Percentiles rank a stretch among this genome's conserved stretches.
Evolutionary conservation across 1,140 invertebrate species (phyloP).

Genomic region (Drosophila sucinea): DNA sequence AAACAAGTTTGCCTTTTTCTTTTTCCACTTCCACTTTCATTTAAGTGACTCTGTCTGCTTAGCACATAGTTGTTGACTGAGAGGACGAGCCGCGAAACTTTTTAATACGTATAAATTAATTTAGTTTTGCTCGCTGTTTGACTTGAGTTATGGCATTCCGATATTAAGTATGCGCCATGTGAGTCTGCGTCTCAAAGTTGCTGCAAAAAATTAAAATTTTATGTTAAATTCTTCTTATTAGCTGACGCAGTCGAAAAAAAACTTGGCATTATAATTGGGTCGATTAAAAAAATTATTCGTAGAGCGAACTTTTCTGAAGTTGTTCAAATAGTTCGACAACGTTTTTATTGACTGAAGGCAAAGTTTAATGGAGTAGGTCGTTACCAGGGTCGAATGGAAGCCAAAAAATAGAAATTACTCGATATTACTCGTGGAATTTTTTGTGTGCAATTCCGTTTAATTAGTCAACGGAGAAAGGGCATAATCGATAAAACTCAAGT

Average conservation of each 20-base stretch:
- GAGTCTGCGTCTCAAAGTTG: constrained; percentile 46
- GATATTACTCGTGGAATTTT: constrained; percentile 33
- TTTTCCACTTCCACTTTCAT: constrained; percentile 22
- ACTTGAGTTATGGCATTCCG: constrained; percentile 72
- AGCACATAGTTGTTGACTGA: constrained; percentile 37
- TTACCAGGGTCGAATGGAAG: constrained; percentile 20
- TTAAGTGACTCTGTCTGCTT: constrained; percentile 23
- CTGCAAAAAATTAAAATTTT: constrained; percentile 41
- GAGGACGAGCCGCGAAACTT: constrained; percentile 43
- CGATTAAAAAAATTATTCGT: constrained; percentile 70
- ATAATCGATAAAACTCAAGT: constrained; percentile 14
- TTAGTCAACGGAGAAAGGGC: constrained; percentile 35
- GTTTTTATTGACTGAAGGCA: constrained; percentile 65
- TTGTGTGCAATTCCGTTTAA: constrained; percentile 50
- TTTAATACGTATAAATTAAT: constrained; percentile 72
- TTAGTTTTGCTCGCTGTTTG: constrained; percentile 50
- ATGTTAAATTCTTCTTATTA: constrained; percentile 63
- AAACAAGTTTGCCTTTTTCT: constrained; percentile 33
- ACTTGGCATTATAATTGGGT: constrained; percentile 68
- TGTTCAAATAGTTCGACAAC: constrained; percentile 64
- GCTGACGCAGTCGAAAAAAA: constrained; percentile 50
- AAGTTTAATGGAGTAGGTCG: constrained; percentile 61
- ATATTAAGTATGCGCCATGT: constrained; percentile 56
- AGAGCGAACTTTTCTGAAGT: constrained; percentile 59
- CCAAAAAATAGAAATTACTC: background rate